Evolutionary conservation across 2,113 vertebrate genomes (phyloP).

Genomic region (Cephalopholis sonnerati): DNA sequence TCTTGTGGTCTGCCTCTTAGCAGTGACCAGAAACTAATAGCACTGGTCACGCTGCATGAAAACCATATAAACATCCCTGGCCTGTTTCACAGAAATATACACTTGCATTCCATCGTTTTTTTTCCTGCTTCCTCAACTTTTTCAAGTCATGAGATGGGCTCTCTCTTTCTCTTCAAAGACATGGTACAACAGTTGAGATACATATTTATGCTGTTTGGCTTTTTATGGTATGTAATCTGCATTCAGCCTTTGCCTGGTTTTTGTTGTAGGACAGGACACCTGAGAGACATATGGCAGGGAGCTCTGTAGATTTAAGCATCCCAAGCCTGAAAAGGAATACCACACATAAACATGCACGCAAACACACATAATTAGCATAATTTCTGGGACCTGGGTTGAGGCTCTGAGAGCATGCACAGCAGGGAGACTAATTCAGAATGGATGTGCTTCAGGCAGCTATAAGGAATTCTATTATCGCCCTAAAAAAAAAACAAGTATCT

Average conservation of each 20-base stretch:
- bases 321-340: conserved; percentile 9
- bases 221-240: conserved; percentile 68
- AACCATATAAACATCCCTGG: conserved; percentile 67
- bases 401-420: conserved; percentile 60
- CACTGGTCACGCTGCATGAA: conserved; percentile 61
- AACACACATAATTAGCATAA: not conserved
- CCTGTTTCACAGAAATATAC: conserved; percentile 46
- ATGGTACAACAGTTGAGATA: conserved; percentile 34
- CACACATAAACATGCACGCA: conserved; percentile 4
- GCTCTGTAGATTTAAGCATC: conserved; percentile 28
- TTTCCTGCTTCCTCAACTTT: conserved; percentile 4
- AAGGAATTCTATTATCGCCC: conserved; percentile 76
- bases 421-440: conserved; percentile 70
- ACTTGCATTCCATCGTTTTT: conserved; percentile 38
- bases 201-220: conserved; percentile 70
- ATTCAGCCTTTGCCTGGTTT: conserved; percentile 64
- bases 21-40: conserved; percentile 55
- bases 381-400: conserved; percentile 44
- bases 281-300: conserved; percentile 50
- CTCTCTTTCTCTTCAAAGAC: conserved; percentile 42
- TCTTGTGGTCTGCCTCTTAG: conserved; percentile 51
- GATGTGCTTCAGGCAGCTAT: conserved; percentile 70
- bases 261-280: conserved; percentile 58
- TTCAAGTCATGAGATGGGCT: conserved; percentile 7
- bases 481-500: conserved; percentile 60